Evolutionary conservation across 2,797 vertebrate species (phyloP), one percentile per base, ranked within the genome.

Genomic region (Rhinoraja longicauda): DNA sequence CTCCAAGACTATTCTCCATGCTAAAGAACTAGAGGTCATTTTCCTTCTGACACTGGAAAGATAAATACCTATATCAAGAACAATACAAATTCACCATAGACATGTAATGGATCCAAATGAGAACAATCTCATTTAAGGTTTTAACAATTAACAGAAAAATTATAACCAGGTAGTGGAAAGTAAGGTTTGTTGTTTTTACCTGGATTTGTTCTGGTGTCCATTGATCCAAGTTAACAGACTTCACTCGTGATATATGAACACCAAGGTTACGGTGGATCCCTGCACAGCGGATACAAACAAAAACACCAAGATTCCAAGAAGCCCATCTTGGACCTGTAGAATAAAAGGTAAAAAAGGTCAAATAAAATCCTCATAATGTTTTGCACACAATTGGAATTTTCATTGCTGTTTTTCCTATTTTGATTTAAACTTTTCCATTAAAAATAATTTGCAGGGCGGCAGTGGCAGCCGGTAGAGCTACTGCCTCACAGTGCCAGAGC

Each of bases 221-320:
- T 93, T 99, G 99, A 95, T 99, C 98, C 96, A 99, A 96, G 95
- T 99, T 99, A 95, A 99, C 99, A 93, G 98, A 99, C 93, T 99
- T 99, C 90, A 99, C 98, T 93, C 99, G 98, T 95, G 99, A 99
- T 97, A 99, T 99, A 96, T 99, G 98, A 94, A 99, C 99, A 0
- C 98, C 99, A 94, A 99, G 97, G 96, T 99, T 99, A 94, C 98
- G 97, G 96, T 99, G 99, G 96, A 99, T 99, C 94, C 98, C 99
- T 93, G 99, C 98, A 95, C 99, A 99, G 95, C 98, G 97, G 96
- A 99, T 99, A 94, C 98, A 99, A 96, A 99, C 98, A 96, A 99
- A 99, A 93, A 99, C 98, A 77, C 99, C 99, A 0, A 99, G 98
- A 95, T 99, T 99, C 99, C 98, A 99, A 93, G 99, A 99, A n/a